Evolutionary conservation across 2,113 vertebrate genomes (phyloP), one percentile per base, ranked within the genome.

Genomic region (Oceanites oceanicus): DNA sequence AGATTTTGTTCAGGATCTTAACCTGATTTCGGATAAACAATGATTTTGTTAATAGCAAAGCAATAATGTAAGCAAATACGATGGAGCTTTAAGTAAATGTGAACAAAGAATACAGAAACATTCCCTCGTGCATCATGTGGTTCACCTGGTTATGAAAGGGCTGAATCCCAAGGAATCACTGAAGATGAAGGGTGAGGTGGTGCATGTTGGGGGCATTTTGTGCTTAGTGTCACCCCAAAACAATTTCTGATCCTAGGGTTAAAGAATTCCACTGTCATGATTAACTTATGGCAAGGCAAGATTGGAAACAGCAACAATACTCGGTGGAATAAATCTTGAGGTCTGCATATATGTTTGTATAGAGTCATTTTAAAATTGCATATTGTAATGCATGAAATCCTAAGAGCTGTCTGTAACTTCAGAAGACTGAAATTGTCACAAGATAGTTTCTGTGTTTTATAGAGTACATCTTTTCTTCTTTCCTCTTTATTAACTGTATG

Each of bases 71-170:
- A 85, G 36, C 15, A 88, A 66, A 81, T 58, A 38, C 23, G 77
- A 25, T 62, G 40, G 18, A 67, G 9, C 15, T 82, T 97, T 95
- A 96, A 93, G 49, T 52, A 80, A 97, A 83, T 59, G 12, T 59
- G 12, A 82, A 32, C 13, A 65, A 94, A 94, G 63, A 92, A n/a
- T 32, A 85, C 58, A 82, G 52, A 84, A 66, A 45, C 7, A 7
- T 78, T 92, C 17, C 16, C 17, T 92, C 5, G 29, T 42, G 16
- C 73, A 73, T 63, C 17, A 2, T 42, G 12, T 74, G 30, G 11
- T 34, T 90, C 32, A 73, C 25, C 4, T 53, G 36, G 14, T 44
- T n/a, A 30, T 52, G 34, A 62, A 71, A 66, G 27, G n/a, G n/a
- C 23, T 1, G 0, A 72, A 88, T 59, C 38, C 36, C 14, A 55